Percentiles rank a stretch among this genome's conserved stretches.
These are phyloP conservation scores for Deilephila elpenor DNA, from an alignment of 2,888 invertebrate genomes.

Conservation along the genomic window DNA sequence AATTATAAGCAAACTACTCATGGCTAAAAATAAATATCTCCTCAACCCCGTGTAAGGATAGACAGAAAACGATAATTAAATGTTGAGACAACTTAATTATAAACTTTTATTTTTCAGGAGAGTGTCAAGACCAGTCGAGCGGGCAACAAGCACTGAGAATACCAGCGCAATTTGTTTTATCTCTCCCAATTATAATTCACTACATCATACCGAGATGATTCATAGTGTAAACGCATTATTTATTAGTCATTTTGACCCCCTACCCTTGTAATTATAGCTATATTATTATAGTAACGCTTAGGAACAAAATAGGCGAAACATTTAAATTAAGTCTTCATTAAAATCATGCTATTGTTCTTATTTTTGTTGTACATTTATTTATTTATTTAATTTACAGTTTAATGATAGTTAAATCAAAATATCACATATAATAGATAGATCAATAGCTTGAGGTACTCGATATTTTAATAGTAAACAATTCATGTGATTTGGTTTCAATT, in stretches of 20 bases:
- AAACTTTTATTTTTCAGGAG: slow-evolving; percentile 78
- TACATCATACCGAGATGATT: slow-evolving; percentile 79
- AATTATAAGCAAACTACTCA: too few relatives aligned
- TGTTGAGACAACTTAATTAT: too few relatives aligned
- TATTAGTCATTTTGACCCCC: slow-evolving; percentile 51
- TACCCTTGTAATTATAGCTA: slow-evolving; percentile 63
- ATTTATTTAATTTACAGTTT: slow-evolving; percentile 38
- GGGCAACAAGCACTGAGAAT: slow-evolving; percentile 60
- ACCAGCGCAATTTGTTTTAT: slow-evolving; percentile 55
- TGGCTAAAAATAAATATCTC: too few relatives aligned
- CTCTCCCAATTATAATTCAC: slow-evolving; percentile 56
- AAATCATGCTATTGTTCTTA: slow-evolving; percentile 45
- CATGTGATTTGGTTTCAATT: not conserved
- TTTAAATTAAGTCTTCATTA: slow-evolving; percentile 19
- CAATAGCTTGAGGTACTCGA: slow-evolving; percentile 36
- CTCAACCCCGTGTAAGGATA: too few relatives aligned
- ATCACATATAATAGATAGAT: slow-evolving; percentile 49
- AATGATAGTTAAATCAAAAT: slow-evolving; percentile 42
- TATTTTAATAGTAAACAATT: not conserved
- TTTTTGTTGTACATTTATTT: slow-evolving; percentile 44
- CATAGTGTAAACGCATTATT: slow-evolving; percentile 43
- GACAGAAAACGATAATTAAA: too few relatives aligned
- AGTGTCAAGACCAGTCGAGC: slow-evolving; percentile 83
- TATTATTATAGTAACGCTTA: slow-evolving; percentile 46
- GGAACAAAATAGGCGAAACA: slow-evolving; percentile 35